A percentile compares a stretch with the other conserved stretches of the same genome.
Conservation (phyloP, 2,113 vertebrate species). For the Rhombomys opimus region DNA sequence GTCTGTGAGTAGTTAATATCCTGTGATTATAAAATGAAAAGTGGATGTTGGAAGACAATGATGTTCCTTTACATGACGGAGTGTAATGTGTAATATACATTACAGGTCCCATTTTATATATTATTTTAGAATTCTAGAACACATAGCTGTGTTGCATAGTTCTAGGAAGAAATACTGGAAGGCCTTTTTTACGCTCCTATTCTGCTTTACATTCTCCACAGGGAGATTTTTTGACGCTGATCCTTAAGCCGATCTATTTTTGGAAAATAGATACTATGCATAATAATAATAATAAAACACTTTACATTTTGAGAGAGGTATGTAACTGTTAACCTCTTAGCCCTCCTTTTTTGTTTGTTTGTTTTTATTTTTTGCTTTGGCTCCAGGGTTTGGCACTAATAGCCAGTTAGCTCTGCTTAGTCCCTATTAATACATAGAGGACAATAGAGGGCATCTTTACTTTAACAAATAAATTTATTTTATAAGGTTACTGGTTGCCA, state of each 20-base stretch:
- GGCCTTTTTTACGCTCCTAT: neutral
- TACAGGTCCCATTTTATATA: neutral
- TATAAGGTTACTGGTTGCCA: neutral
- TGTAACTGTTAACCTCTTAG: neutral
- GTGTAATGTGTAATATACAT: neutral
- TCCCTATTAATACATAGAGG: constrained; percentile 18
- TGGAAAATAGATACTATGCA: neutral
- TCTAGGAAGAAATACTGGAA: constrained; percentile 16
- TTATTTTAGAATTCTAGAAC: neutral
- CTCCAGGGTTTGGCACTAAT: neutral
- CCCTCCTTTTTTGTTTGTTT: neutral
- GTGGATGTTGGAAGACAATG: neutral
- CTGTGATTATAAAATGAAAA: neutral
- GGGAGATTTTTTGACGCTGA: neutral
- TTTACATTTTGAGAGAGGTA: neutral
- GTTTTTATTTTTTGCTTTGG: neutral
- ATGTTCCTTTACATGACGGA: neutral
- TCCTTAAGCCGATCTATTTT: constrained; percentile 40
- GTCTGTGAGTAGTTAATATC: neutral
- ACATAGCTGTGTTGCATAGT: neutral
- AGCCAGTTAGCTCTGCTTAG: neutral
- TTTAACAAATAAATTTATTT: constrained; percentile 31
- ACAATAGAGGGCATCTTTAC: neutral
- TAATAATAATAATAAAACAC: neutral
- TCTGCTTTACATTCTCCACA: neutral